phyloP scores from a whole-genome alignment of 1,140 invertebrate genomes.

The Tetramorium simillimum region DNA sequence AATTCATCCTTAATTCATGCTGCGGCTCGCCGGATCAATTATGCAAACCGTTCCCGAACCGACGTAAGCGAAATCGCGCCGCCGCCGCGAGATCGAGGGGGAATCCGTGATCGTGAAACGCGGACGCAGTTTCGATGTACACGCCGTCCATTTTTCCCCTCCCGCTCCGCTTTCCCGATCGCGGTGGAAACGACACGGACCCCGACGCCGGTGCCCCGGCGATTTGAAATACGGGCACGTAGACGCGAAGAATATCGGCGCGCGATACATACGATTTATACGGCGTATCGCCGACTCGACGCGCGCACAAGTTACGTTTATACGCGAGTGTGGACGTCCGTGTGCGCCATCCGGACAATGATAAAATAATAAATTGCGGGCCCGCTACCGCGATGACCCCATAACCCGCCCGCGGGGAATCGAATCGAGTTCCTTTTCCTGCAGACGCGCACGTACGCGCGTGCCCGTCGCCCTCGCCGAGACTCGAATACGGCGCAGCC shows the following conservation, averaged over 20 bases:
- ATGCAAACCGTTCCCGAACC: conserved; percentile 25
- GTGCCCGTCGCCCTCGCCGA: not conserved
- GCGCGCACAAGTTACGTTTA: not conserved
- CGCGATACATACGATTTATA: conserved; percentile 55
- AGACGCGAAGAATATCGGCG: conserved; percentile 51
- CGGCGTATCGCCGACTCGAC: not conserved
- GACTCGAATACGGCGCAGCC: not conserved
- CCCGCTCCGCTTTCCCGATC: not conserved
- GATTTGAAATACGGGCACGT: conserved; percentile 51
- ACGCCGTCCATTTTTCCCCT: not conserved
- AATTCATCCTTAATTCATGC: conserved; percentile 48
- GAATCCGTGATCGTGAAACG: not conserved
- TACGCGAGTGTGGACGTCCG: not conserved
- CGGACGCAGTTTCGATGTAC: not conserved
- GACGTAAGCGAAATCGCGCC: conserved; percentile 15
- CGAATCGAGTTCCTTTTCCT: conserved; percentile 33
- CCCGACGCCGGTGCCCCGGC: not conserved
- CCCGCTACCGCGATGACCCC: not conserved
- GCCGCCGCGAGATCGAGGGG: not conserved
- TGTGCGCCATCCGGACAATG: conserved; percentile 59
- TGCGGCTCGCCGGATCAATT: conserved; percentile 15
- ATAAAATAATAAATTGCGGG: conserved; percentile 70
- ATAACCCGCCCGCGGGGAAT: conserved; percentile 35
- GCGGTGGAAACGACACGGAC: not conserved
- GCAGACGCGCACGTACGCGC: not conserved